These are phyloP conservation scores for Drosophila sturtevanti DNA, from an alignment of 1,140 invertebrate species.

Conservation along the genomic window DNA sequence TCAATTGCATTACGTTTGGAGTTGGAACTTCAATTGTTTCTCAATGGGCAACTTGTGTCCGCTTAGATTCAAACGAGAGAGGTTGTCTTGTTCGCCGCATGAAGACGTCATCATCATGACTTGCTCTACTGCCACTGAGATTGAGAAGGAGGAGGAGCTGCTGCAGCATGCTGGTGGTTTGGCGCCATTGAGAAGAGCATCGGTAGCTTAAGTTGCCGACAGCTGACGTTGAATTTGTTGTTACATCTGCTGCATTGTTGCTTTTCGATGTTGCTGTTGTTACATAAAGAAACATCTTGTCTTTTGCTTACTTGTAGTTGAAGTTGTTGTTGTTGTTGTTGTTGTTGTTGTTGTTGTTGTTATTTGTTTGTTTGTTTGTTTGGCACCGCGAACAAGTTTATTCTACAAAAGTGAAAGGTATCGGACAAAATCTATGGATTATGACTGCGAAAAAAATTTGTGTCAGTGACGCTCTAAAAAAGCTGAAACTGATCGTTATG, in stretches of 20 bases:
- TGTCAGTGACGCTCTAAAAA: constrained; percentile 76
- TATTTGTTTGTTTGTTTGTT: constrained; percentile 36
- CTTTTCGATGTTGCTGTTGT: too few species aligned
- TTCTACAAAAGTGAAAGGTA: constrained; percentile 78
- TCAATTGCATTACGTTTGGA: background rate
- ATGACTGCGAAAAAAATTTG: constrained; percentile 44
- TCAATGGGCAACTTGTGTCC: constrained; percentile 6
- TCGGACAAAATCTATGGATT: constrained; percentile 38
- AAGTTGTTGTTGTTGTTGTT: constrained; percentile 12
- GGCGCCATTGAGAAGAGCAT: constrained; percentile 20
- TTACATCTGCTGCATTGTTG: constrained; percentile 51
- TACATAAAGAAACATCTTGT: too few species aligned
- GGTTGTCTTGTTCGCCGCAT: background rate
- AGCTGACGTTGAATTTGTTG: constrained; percentile 63
- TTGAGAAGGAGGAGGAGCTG: background rate
- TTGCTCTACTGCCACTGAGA: constrained; percentile 32
- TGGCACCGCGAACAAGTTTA: constrained; percentile 68
- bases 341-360: constrained; percentile 41
- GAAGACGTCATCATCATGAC: constrained; percentile 48
- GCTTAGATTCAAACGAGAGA: background rate
- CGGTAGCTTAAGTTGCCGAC: constrained; percentile 48
- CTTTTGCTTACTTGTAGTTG: too few species aligned
- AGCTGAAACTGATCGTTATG: constrained; percentile 32
- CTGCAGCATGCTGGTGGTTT: background rate
- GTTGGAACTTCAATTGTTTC: background rate